A percentile compares a stretch with the other conserved stretches of the same genome.
These are phyloP conservation scores for Lysandra coridon DNA, from an alignment of 2,888 invertebrate species.

Conservation along the genomic window DNA sequence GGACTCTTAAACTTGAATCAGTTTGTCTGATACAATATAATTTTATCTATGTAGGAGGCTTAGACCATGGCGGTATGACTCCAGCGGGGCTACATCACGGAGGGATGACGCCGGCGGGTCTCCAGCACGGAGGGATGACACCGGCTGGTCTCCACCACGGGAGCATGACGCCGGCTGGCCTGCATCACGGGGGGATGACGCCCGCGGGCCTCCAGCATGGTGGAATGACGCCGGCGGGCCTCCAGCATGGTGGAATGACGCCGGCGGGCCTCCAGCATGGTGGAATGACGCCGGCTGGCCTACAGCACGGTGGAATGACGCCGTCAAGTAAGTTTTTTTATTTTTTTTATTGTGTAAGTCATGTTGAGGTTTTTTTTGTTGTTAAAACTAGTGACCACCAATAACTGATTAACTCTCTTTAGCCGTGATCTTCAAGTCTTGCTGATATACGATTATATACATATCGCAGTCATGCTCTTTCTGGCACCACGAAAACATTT, in stretches of 20 bases:
- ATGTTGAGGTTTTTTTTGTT: too few relatives aligned
- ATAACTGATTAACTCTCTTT: too few relatives aligned
- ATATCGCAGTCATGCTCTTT: too few relatives aligned
- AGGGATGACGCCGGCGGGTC: constrained; percentile 66
- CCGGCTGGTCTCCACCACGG: constrained; percentile 48
- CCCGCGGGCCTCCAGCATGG: constrained; percentile 49
- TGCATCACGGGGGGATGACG: constrained; percentile 66
- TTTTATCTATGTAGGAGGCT: constrained; percentile 46
- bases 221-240: constrained; percentile 65
- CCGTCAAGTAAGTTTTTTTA: constrained; percentile 47
- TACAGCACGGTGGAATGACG: constrained; percentile 66
- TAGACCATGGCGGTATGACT: constrained; percentile 57
- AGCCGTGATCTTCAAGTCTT: too few relatives aligned
- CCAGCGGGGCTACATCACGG: constrained; percentile 43
- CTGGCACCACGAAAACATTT: too few relatives aligned
- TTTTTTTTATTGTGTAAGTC: not conserved
- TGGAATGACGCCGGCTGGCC: constrained; percentile 57
- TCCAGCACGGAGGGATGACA: constrained; percentile 66
- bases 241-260: constrained; percentile 58
- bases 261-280: constrained; percentile 62
- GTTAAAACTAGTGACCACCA: too few relatives aligned
- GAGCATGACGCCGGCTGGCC: constrained; percentile 66
- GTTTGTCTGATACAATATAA: too few relatives aligned
- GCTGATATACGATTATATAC: too few relatives aligned
- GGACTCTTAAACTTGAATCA: too few relatives aligned